Evolutionary conservation across 2,113 vertebrate genomes (phyloP), one percentile per base, ranked within the genome.

Genomic region (Myotis yumanensis): DNA sequence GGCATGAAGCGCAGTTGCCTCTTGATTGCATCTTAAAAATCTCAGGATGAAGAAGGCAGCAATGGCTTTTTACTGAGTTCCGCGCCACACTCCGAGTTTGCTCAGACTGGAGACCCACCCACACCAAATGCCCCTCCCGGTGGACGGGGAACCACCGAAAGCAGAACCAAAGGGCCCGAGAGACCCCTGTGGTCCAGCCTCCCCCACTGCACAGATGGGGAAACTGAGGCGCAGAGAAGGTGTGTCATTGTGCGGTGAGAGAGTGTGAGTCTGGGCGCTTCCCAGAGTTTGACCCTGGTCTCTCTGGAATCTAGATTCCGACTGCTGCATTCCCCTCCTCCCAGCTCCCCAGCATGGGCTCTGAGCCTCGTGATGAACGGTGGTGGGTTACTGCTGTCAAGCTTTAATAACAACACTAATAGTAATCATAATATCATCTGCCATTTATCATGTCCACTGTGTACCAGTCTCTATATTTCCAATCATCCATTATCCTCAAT

Each of bases 141-240:
- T n/a, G 37, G 37, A 48, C 22, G 7, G 23, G 40, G 25, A 73
- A 40, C 22, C 84, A 59, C 20, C 7, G 62, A 62, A 18, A 80
- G 35, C 59, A 81, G 51, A 57, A 57, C 0, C 2, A 20, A 79
- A 73, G 28, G 10, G 18, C n/a, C 43, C 51, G 12, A 48, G 46
- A 48, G 64, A 62, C 17, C 35, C 23, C 46, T 71, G 62, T 59
- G 37, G 14, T 23, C n/a, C 52, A 48, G 11, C 32, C 17, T 69
- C 0, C 25, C 30, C 16, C 59, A 40, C 0, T 15, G 35, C n/a
- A 46, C 2, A 32, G 72, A 69, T 25, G 43, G 48, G 64, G 35
- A 92, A 92, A 87, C 75, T 64, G 86, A 88, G 54, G 90, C 10
- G 59, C 35, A 40, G 85, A 48, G 16, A 28, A 30, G 37, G 14